Evolutionary conservation across 2,113 vertebrate species (phyloP).

Genomic region (Trichechus manatus): DNA sequence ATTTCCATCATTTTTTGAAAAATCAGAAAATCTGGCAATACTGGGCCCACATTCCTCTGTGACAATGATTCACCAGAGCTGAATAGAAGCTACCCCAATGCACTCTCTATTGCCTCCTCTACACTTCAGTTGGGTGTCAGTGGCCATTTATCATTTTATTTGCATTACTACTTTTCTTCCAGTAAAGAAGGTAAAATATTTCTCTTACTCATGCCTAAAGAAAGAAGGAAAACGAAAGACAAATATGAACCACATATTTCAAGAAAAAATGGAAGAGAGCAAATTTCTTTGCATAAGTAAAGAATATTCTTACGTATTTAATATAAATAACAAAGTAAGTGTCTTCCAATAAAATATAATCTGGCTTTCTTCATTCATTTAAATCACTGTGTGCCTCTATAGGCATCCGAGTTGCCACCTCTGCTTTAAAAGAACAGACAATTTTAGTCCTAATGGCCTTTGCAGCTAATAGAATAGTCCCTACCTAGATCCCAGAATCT

Average conservation of each 20-base stretch:
- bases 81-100: not conserved
- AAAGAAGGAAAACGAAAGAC: not conserved
- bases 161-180: conserved; percentile 19
- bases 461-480: not conserved
- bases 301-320: conserved; percentile 27
- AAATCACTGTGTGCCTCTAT: not conserved
- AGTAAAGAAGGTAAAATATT: not conserved
- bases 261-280: not conserved
- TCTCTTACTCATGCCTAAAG: not conserved
- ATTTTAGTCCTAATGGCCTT: not conserved
- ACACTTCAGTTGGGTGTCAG: not conserved
- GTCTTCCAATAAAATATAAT: not conserved
- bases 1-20: conserved; percentile 24
- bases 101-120: not conserved
- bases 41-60: not conserved
- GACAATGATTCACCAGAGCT: not conserved
- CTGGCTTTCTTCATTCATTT: not conserved
- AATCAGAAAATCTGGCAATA: not conserved
- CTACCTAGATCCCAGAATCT: not conserved
- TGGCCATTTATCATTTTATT: not conserved
- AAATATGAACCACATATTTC: not conserved
- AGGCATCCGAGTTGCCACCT: not conserved
- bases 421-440: conserved; percentile 7
- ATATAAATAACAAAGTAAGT: not conserved
- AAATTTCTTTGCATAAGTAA: not conserved